phyloP scores from a whole-genome alignment of 1,140 invertebrate genomes.

The Plutomurus gul region DNA sequence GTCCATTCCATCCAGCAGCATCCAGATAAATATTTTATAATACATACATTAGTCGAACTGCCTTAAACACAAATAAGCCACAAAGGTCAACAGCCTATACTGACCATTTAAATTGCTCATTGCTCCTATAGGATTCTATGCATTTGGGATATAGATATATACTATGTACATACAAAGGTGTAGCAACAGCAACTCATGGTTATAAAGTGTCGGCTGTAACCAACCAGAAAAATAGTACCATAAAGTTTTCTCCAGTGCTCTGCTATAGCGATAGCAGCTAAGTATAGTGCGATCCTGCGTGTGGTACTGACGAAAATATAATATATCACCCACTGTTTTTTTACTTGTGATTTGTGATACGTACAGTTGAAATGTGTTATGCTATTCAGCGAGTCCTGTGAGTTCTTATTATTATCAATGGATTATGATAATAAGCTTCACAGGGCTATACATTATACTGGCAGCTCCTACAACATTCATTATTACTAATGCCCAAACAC shows the following conservation, averaged over 20 bases:
- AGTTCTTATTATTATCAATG: neutral
- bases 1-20: neutral
- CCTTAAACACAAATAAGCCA: neutral
- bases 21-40: neutral
- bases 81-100: neutral
- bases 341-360: neutral
- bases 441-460: neutral
- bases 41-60: neutral
- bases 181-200: too few relatives aligned
- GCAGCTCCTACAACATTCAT: neutral
- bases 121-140: too few relatives aligned
- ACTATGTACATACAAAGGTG: too few relatives aligned
- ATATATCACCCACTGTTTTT: neutral
- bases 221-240: too few relatives aligned
- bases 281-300: neutral
- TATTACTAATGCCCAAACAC: neutral
- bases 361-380: neutral
- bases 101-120: too few relatives aligned
- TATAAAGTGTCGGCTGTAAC: too few relatives aligned
- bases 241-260: neutral
- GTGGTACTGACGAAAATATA: slow-evolving; percentile 1
- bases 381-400: too few relatives aligned
- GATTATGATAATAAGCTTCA: neutral
- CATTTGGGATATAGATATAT: too few relatives aligned
- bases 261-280: neutral